Evolutionary conservation across 2,797 vertebrate species (phyloP), one percentile per base, ranked within the genome.

Genomic region (Crocidura indochinensis): DNA sequence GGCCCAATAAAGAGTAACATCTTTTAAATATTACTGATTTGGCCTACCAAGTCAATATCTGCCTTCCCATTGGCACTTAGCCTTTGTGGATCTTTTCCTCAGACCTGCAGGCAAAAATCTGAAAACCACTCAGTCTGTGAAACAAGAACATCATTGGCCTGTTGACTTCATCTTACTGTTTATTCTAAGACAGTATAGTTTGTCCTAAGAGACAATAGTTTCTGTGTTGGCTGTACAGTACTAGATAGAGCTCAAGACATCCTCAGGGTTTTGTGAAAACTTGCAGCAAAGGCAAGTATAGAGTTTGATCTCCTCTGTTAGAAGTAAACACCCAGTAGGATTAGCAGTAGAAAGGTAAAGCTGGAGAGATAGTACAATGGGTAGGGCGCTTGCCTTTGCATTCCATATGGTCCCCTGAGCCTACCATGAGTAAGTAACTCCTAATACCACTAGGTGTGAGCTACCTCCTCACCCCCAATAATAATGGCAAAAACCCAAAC

Each of bases 231-330:
- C 77, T 24, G 38, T 22, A 17, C 38, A 88, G 69, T 46, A 80
- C 65, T 73, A 38, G 38, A 38, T 14, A 67, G 38, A 49, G 29
- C 47, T 24, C 27, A 56, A 22, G 62, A 6, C 24, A 77, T 68
- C 9, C 75, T 82, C n/a, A 2, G 27, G 10, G 9, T 17, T 5
- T 3, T 82, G 38, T 65, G 15, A 64, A 38, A 88, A 88, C 44
- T 29, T 65, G 31, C 22, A 53, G 69, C 51, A 90, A 53, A 19
- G 77, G 27, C 31, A 92, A 53, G 20, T 92, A 3, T 51, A 1
- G 65, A 46, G 62, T 93, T 94, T 76, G 51, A 20, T 65, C 31
- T 10, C 91, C 24, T 38, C 82, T 81, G 83, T 88, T 92, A 38
- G 26, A 91, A 19, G 22, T 38, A 38, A 38, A 72, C 24, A 51